These are phyloP conservation scores for Alectura lathami DNA, from an alignment of 2,113 vertebrate species.

Conservation along the genomic window DNA sequence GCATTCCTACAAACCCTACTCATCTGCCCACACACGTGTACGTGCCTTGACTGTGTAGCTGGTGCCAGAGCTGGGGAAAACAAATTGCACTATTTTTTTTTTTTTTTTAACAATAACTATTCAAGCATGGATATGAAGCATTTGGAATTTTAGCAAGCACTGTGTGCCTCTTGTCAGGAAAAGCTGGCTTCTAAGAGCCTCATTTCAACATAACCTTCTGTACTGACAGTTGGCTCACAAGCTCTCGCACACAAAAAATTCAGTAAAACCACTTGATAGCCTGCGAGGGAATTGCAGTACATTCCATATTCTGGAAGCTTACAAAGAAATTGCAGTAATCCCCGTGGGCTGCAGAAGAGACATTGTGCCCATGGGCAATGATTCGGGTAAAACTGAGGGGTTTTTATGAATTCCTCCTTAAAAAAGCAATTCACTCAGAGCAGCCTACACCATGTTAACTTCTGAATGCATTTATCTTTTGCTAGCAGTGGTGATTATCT, in stretches of 20 bases:
- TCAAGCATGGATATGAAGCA: not conserved
- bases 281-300: not conserved
- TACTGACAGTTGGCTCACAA: not conserved
- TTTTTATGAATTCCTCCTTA: not conserved
- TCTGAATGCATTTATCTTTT: not conserved
- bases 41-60: not conserved
- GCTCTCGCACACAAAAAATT: not conserved
- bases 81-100: fast-evolving
- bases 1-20: not conserved
- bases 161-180: not conserved
- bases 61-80: not conserved
- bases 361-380: not conserved
- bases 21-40: fast-evolving
- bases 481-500: not conserved
- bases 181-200: not conserved
- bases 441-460: not conserved
- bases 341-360: conserved; percentile 10
- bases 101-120: fast-evolving
- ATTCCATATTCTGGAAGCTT: conserved; percentile 17
- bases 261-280: not conserved
- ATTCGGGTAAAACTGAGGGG: not conserved
- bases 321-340: conserved; percentile 11
- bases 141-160: not conserved
- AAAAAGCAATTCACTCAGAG: not conserved
- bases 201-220: not conserved